phyloP scores from a whole-genome alignment of 2,888 invertebrate genomes.

The Eubasilissa splendida region DNA sequence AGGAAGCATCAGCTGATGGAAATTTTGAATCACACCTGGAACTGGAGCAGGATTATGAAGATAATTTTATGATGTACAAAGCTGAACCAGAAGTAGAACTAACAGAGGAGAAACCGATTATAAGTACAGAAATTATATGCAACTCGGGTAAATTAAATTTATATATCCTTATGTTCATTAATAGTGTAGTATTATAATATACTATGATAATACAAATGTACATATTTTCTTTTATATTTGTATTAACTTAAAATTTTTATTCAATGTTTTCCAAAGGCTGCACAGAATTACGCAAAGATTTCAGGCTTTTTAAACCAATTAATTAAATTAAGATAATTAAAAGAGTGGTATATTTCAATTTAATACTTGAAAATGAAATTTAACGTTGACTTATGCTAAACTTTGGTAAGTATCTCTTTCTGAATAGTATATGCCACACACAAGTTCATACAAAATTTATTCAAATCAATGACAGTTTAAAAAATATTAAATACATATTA shows the following conservation, averaged over 20 bases:
- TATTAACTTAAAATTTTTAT: not conserved
- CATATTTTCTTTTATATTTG: not conserved
- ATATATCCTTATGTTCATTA: not conserved
- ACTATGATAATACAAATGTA: not conserved
- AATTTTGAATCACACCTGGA: conserved; percentile 3
- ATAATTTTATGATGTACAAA: conserved; percentile 52
- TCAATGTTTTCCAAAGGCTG: too few relatives aligned
- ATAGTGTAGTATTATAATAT: not conserved
- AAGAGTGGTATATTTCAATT: too few relatives aligned
- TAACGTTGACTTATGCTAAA: too few relatives aligned
- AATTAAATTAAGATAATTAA: too few relatives aligned
- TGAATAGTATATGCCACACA: too few relatives aligned
- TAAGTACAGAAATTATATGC: not conserved
- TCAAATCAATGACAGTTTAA: too few relatives aligned
- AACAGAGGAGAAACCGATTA: not conserved
- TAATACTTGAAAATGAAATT: too few relatives aligned
- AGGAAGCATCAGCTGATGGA: not conserved
- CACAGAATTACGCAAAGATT: too few relatives aligned
- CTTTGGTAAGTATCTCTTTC: too few relatives aligned
- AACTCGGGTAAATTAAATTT: not conserved
- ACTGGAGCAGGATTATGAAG: conserved; percentile 39
- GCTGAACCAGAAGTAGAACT: conserved; percentile 48
- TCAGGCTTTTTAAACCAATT: too few relatives aligned
- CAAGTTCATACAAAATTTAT: too few relatives aligned
- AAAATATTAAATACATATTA: too few relatives aligned